Evolutionary conservation across 1,140 invertebrate species (phyloP), one percentile per base, ranked within the genome.

Genomic region (Sitobion miscanthi): DNA sequence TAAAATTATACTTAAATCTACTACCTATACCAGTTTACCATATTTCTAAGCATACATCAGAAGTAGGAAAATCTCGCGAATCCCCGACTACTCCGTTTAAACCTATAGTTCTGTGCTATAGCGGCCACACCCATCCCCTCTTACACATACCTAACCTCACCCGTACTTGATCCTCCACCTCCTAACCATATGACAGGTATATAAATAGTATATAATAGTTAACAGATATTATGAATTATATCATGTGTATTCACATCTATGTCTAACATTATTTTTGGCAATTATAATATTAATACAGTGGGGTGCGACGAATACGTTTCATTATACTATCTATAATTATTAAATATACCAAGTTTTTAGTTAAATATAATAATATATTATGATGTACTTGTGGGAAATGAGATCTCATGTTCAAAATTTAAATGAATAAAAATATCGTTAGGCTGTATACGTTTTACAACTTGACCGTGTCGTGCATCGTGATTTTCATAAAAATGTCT

Each of bases 21-120:
- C 2, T 42, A 42, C 3, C 1, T 2, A 1, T 2, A 2, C 3
- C 0, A 1, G 38, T 38, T 1, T 38, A 38, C 1, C 38, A 38
- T 38, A 38, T 38, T 38, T 38, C 38, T 38, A 38, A 38, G 38
- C 0, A 38, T 1, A 38, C 38, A 38, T 38, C 38, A 38, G 38
- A 38, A 38, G 0, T 38, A 38, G 0, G 38, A 38, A 38, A 38
- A 38, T 38, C 38, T 38, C 38, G 1, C 38, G 38, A 38, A 38
- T 38, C 38, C 38, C 38, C 38, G 38, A 38, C 38, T 38, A 38
- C 38, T 38, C 38, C 38, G 38, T 38, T 38, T 38, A 38, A 1
- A n/a, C 38, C 38, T 38, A 38, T 38, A 38, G 38, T 38, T 38
- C 38, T 38, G 1, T 38, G 38, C 38, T 38, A 38, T 38, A 38